Conservation (phyloP, 2,113 vertebrate species). For the Machaerirhynchus nigripectus region DNA sequence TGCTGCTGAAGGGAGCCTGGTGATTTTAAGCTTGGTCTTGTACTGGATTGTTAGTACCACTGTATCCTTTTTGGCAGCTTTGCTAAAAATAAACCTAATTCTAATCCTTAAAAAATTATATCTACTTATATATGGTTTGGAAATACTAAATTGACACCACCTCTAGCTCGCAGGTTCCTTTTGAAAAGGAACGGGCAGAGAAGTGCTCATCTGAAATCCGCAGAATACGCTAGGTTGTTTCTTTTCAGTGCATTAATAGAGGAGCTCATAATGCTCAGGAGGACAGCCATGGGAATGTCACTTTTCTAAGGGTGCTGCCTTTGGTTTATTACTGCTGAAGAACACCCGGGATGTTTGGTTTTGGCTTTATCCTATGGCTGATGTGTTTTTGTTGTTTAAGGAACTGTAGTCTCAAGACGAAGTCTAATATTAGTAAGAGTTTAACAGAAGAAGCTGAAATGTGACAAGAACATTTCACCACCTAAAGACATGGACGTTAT, state of each 20-base stretch:
- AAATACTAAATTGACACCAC: background rate
- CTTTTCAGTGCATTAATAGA: background rate
- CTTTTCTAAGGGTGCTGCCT: fast-evolving
- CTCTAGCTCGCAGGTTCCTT: background rate
- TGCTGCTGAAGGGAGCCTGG: background rate
- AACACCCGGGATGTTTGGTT: background rate
- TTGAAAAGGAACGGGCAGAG: background rate
- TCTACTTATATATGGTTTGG: background rate
- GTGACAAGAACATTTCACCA: background rate
- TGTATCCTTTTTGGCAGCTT: background rate
- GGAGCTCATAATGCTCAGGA: background rate
- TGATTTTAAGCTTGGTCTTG: background rate
- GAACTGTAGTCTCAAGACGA: background rate
- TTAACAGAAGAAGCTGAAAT: background rate
- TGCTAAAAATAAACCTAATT: background rate
- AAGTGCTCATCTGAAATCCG: background rate
- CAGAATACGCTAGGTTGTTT: no score
- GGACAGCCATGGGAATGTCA: background rate
- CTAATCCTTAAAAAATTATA: background rate
- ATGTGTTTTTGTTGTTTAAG: background rate
- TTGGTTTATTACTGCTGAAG: background rate
- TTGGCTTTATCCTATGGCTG: background rate
- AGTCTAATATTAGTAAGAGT: background rate
- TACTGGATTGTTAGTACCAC: background rate
- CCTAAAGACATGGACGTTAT: background rate